Evolutionary conservation across 2,797 vertebrate genomes (phyloP).

Genomic region (Sebastes minor): DNA sequence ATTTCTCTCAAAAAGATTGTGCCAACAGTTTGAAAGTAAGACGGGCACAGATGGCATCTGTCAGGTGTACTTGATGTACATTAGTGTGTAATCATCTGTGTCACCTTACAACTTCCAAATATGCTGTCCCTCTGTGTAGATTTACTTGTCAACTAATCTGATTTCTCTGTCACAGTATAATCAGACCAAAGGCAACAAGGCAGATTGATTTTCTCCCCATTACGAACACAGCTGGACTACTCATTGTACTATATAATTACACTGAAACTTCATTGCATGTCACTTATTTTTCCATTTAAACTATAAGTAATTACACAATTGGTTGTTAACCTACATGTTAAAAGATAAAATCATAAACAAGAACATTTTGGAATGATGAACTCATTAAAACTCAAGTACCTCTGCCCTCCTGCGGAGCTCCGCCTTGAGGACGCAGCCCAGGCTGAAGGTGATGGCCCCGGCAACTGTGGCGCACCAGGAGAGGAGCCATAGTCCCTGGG

Average conservation of each 20-base stretch:
- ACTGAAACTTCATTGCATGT: neutral
- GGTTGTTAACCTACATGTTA: neutral
- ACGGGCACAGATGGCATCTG: neutral
- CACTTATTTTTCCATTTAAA: neutral
- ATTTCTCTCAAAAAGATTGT: neutral
- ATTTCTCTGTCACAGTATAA: neutral
- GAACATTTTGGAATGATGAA: neutral
- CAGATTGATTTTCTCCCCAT: neutral
- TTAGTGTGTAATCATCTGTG: neutral
- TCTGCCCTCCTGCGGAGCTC: constrained; percentile 84
- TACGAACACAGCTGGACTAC: neutral
- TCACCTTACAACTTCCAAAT: neutral
- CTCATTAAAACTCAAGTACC: constrained; percentile 60
- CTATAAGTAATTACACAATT: neutral
- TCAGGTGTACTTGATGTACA: neutral
- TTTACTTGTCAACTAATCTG: neutral
- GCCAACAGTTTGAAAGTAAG: neutral
- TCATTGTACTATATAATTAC: neutral
- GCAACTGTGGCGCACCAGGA: constrained; percentile 82
- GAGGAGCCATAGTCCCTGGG: constrained; percentile 86
- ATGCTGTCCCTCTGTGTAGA: neutral
- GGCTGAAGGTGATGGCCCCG: constrained; percentile 82
- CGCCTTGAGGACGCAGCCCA: constrained; percentile 85
- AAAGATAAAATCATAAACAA: neutral
- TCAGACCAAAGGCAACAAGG: neutral